Evolutionary conservation across 1,140 invertebrate genomes (phyloP).

Genomic region (Anadara kagoshimensis): DNA sequence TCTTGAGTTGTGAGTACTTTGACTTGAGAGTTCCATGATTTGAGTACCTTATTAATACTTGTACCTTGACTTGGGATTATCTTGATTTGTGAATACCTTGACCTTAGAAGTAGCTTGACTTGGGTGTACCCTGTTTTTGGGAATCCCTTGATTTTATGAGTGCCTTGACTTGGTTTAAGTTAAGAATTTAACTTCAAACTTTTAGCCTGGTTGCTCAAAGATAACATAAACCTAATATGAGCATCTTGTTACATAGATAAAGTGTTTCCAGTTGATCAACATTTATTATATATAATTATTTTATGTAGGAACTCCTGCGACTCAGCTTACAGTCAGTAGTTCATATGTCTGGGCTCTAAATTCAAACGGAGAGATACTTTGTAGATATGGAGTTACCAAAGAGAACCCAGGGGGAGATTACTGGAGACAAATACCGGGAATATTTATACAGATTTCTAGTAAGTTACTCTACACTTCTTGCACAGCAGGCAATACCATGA

Average conservation of each 20-base stretch:
- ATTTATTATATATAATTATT: background rate
- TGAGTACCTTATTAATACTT: background rate
- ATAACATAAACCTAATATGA: too few species aligned
- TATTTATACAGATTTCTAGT: slow-evolving; percentile 74
- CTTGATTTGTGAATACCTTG: too few species aligned
- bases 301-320: slow-evolving; percentile 73
- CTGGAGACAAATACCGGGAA: slow-evolving; percentile 77
- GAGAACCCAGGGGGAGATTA: slow-evolving; percentile 77
- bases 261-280: background rate
- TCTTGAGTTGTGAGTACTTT: too few species aligned
- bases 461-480: slow-evolving; percentile 13
- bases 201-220: too few species aligned
- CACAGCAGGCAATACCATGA: too few species aligned
- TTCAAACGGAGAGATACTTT: slow-evolving; percentile 74
- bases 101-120: too few species aligned
- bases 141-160: too few species aligned
- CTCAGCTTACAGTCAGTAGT: slow-evolving; percentile 75
- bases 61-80: too few species aligned
- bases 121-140: too few species aligned
- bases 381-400: slow-evolving; percentile 74
- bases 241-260: background rate
- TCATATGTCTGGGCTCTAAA: slow-evolving; percentile 76
- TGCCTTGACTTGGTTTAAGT: too few species aligned
- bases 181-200: too few species aligned
- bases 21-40: background rate